Base-by-base conservation (phyloP, 2,888 invertebrate genomes). In the Eilema depressum region DNA sequence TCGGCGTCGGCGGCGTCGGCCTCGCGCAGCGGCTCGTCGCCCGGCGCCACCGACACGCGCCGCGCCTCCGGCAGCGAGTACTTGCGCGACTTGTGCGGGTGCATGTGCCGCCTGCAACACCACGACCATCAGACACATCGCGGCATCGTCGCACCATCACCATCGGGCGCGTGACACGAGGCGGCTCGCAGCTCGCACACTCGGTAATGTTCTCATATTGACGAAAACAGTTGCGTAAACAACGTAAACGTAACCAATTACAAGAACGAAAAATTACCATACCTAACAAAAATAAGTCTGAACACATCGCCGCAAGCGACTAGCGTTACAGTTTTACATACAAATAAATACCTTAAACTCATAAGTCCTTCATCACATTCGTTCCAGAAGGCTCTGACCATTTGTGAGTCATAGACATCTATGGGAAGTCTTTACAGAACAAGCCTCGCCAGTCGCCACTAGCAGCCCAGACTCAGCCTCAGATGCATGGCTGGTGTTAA, bases 1-100 rank as follows among this genome's bases (percentile, higher is more conserved):
- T 98, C 98, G 88, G 98, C 98, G 83, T 98, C 98, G 88, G 98
- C 98, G 83, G 97, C 96, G 93, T 98, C 98, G 47, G 97, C 96
- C 83, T 97, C 98, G 75, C 96, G 96, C 74, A 98, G 96, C 37
- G 96, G 96, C 78, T 97, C 97, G 89, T 98, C 98, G 83, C 97
- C 97, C 59, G 97, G 97, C 85, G 97, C 97, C 66, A 96, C 96
- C 80, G 97, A 97, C 79, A 97, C 96, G 76, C 96, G 94, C 63
- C 96, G 95, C 26, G 92, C 97, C 86, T 98, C 97, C 85, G 97
- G 97, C 70, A 98, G 95, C 57, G 98, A 98, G 89, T 96, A 97
- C 92, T 98, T 98, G 81, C 97, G 97, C 78, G 96, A 91, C 85
- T 97, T 96, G 88, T 96, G 96, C 70, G 93, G 92, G 80, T 96